These are phyloP conservation scores for Pteromalus puparum DNA, from an alignment of 1,140 invertebrate genomes.

Conservation along the genomic window DNA sequence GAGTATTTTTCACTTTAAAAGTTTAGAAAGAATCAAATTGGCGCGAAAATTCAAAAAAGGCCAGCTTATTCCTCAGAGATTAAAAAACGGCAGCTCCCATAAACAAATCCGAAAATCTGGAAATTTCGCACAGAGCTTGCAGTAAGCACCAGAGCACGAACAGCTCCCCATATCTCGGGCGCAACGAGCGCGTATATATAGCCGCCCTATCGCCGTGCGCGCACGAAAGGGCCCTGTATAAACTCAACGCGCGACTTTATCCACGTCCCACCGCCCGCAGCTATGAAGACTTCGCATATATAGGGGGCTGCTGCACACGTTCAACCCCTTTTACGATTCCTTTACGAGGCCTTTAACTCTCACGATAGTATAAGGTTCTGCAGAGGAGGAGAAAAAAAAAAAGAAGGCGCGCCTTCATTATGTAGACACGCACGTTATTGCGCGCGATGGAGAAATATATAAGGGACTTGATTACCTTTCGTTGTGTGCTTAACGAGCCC, in stretches of 20 bases:
- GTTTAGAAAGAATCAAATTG: too few species aligned
- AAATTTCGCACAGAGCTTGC: too few species aligned
- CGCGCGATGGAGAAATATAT: not conserved
- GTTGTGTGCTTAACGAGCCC: not conserved
- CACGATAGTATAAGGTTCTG: not conserved
- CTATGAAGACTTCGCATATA: not conserved
- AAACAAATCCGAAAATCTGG: too few species aligned
- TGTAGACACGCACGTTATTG: not conserved
- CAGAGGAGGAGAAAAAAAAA: not conserved
- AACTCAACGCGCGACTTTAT: not conserved
- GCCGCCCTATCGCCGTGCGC: not conserved
- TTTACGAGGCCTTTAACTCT: conserved; percentile 3
- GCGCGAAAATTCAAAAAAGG: too few species aligned
- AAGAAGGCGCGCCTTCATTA: not conserved
- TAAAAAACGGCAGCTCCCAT: too few species aligned
- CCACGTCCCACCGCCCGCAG: not conserved
- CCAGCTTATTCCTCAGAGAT: too few species aligned
- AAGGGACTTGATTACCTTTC: not conserved
- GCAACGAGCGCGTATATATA: not conserved
- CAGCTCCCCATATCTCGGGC: not conserved
- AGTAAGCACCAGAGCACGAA: not conserved
- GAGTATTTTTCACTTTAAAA: too few species aligned
- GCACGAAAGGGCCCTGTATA: not conserved
- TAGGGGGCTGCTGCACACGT: not conserved
- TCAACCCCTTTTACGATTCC: not conserved